Evolutionary conservation across 1,140 invertebrate genomes (phyloP), one percentile per base, ranked within the genome.

Genomic region (Papilio aristodemus): DNA sequence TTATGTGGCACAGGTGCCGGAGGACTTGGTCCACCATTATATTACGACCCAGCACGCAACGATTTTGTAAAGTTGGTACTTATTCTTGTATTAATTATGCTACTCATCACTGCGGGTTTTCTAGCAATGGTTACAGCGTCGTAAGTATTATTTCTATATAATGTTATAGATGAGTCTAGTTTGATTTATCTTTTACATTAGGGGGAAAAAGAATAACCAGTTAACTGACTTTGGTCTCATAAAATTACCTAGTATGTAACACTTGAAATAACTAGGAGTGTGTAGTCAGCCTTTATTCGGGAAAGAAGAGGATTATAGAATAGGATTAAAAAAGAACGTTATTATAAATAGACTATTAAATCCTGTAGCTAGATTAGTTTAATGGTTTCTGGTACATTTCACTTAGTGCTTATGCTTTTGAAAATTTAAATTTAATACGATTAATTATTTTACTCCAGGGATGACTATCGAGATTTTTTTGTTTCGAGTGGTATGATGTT

Each of bases 31-130:
- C 39, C 46, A 10, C 71, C 76, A 0, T 62, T 81, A 1, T 27
- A 74, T 7, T 84, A 84, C 58, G 75, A 83, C 39, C 82, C 82
- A 25, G 25, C 75, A 11, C 58, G 79, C 25, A 84, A 83, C 63
- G 50, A 68, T 37, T 84, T 84, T 39, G 74, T 84, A 0, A 73
- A 59, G 62, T 57, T 71, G 6, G 82, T 84, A 7, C 72, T 84
- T 27, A 63, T 43, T 0, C 71, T 84, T 19, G 46, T 84, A 7
- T 50, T 77, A 11, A 32, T 80, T 0, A 82, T 84, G 82, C 67
- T 84, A 8, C 8, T 73, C 2, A n/a, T 71, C 7, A 83, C 80
- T 9, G 71, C 72, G 27, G 60, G 4, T 7, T 70, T 74, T 50
- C 50, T 36, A 22, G 32, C 69, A 0, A 10, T 71, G 1, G 73